Conservation (phyloP, 2,888 invertebrate species). For the Linnaemya vulpina region DNA sequence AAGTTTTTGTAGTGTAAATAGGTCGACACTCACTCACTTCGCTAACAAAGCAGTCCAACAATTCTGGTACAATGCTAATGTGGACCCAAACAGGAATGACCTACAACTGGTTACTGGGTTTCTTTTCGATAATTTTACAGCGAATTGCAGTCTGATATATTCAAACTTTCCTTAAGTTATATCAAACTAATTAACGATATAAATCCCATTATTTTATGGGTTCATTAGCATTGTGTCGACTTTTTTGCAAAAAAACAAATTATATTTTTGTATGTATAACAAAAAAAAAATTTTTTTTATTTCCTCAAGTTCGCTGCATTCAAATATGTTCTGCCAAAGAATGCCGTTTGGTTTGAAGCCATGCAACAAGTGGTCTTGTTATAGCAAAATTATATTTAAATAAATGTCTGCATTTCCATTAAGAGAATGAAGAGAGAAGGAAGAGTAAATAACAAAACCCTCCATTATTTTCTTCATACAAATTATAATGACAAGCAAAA, state of each 20-base stretch:
- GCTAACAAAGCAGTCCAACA: too few relatives aligned
- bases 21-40: too few relatives aligned
- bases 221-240: slow-evolving; percentile 22
- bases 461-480: slow-evolving; percentile 36
- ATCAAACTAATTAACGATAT: background rate
- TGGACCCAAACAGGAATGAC: too few relatives aligned
- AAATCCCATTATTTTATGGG: background rate
- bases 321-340: slow-evolving; percentile 7
- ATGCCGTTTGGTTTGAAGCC: slow-evolving; percentile 17
- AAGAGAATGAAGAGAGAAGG: background rate
- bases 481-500: slow-evolving; percentile 17
- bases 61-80: too few relatives aligned
- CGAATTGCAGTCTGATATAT: too few relatives aligned
- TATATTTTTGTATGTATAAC: too few relatives aligned
- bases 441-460: slow-evolving; percentile 35
- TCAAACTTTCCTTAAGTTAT: too few relatives aligned
- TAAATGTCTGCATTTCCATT: slow-evolving; percentile 29
- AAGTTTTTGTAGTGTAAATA: too few relatives aligned
- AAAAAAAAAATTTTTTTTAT: background rate
- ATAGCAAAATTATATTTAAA: slow-evolving; percentile 50
- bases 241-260: background rate
- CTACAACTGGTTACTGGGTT: too few relatives aligned
- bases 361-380: slow-evolving; percentile 63
- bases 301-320: background rate
- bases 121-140: too few relatives aligned